Base-by-base conservation (phyloP, 2,797 vertebrate genomes). In the Gastrophryne carolinensis region DNA sequence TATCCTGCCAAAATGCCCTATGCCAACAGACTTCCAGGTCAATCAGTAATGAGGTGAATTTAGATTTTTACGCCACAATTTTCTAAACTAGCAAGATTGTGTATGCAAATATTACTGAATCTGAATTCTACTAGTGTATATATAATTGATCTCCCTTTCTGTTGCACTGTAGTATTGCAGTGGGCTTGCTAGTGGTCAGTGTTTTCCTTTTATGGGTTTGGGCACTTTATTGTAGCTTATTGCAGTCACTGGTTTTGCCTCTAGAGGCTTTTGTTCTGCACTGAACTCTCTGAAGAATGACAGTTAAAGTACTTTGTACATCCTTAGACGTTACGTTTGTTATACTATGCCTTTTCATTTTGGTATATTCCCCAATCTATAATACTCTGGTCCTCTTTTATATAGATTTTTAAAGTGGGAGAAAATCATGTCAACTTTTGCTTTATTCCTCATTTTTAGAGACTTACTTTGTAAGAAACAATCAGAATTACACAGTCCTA, bases 401-500 rank as follows among this genome's bases (percentile, higher is more conserved):
- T 29, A 1, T 21, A 17, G 54, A n/a, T 29, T 29, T 17, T 44
- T 17, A 44, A 44, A 44, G 37, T 63, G 26, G n/a, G 13, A 49
- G 39, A 66, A 50, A 66, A 52, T 52, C 47, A 9, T 34, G 23
- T 68, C 7, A 17, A 5, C 9, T n/a, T 56, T 56, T n/a, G n/a
- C n/a, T 44, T 44, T 5, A 44, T 44, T 4, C n/a, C 39, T 17
- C n/a, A 29, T 56, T 9, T 56, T 30, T 7, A 7, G 52, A 7
- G 26, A 54, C 15, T 54, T 23, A 35, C 24, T 24, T 35, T 41
- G 58, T 17, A 41, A 32, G 19, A 21, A 49, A 4, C 54, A 79
- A 74, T 29, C 23, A 78, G 72, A 77, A 65, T 78, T 8, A 19
- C 54, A 57, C 21, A 49, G 53, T 26, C 56, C 23, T 85, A 75